A percentile compares a stretch with the other conserved stretches of the same genome.
phyloP scores from a whole-genome alignment of 1,140 invertebrate genomes.

The Rhagoletis zephyria region DNA sequence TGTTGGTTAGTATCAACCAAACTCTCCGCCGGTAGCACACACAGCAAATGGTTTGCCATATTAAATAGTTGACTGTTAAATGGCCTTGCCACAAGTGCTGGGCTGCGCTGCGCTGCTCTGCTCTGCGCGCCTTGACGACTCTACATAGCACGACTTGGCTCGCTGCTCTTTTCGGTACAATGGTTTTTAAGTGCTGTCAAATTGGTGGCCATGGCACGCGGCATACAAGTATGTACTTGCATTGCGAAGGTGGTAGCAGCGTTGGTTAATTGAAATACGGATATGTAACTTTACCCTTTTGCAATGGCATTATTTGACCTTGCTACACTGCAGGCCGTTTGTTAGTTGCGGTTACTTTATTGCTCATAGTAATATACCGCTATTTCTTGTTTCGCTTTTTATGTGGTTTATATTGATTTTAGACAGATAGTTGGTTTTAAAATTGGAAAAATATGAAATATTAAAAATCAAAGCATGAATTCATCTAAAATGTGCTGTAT shows the following conservation, averaged over 20 bases:
- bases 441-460: constrained; percentile 34
- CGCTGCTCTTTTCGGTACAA: constrained; percentile 27
- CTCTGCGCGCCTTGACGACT: background rate
- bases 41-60: background rate
- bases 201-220: constrained; percentile 21
- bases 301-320: background rate
- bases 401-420: background rate
- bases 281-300: no score
- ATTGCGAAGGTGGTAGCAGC: background rate
- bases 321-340: constrained; percentile 20
- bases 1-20: background rate
- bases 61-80: background rate
- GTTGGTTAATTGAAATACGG: constrained; percentile 26
- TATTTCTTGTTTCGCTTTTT: constrained; percentile 4
- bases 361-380: background rate
- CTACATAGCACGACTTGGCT: background rate
- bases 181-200: constrained; percentile 33
- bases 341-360: constrained; percentile 17
- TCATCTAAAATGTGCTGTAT: no score
- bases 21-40: background rate
- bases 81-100: constrained; percentile 21
- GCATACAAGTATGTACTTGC: background rate
- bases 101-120: background rate
- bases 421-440: background rate
- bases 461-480: no score